phyloP scores from a whole-genome alignment of 2,888 invertebrate genomes.

The Actias luna region DNA sequence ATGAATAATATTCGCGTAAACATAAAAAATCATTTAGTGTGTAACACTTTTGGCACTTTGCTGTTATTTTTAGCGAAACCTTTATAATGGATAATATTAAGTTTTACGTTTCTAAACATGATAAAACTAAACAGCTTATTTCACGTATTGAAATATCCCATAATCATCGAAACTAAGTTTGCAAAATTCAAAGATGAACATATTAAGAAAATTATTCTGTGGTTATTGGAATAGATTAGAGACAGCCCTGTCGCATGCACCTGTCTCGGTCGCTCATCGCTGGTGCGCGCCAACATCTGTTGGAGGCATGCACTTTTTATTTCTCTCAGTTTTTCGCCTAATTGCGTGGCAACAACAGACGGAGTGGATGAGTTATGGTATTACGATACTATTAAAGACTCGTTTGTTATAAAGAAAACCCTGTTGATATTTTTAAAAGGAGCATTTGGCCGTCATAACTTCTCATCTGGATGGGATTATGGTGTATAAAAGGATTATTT shows the following conservation, averaged over 20 bases:
- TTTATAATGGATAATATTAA: too few relatives aligned
- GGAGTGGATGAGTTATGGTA: constrained; percentile 12
- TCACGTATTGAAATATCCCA: too few relatives aligned
- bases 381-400: constrained; percentile 12
- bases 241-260: constrained; percentile 66
- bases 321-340: constrained; percentile 36
- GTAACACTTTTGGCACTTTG: too few relatives aligned
- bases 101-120: too few relatives aligned
- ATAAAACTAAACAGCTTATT: too few relatives aligned
- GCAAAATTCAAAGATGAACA: too few relatives aligned
- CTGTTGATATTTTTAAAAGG: constrained; percentile 13
- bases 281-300: constrained; percentile 71
- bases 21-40: too few relatives aligned
- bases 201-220: too few relatives aligned
- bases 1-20: too few relatives aligned
- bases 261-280: constrained; percentile 69
- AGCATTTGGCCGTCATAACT: constrained; percentile 16
- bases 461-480: constrained; percentile 17
- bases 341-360: constrained; percentile 18
- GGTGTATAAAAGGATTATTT: constrained; percentile 10
- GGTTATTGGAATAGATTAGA: constrained; percentile 18
- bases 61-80: too few relatives aligned
- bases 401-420: constrained; percentile 10
- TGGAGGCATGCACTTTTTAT: constrained; percentile 59
- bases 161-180: too few relatives aligned